Conservation (phyloP, 2,888 invertebrate genomes). For the Rhabditophanes sp. region DNA sequence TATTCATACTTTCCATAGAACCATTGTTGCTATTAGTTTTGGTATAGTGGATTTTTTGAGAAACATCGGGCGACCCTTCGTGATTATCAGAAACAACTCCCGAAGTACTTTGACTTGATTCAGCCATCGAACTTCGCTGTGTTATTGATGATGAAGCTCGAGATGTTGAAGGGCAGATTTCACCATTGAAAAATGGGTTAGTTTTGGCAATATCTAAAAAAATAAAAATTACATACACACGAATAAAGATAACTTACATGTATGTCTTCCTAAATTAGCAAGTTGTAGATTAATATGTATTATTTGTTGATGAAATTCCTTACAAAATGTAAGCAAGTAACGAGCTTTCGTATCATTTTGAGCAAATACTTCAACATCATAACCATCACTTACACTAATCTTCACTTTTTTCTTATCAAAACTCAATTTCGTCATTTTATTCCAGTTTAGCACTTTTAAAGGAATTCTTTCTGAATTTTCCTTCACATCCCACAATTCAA, state of each 20-base stretch:
- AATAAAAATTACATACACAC: too few species aligned
- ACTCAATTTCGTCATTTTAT: conserved; percentile 78
- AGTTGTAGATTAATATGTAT: conserved; percentile 50
- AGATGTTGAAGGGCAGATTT: too few species aligned
- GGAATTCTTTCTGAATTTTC: conserved; percentile 45
- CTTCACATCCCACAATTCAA: conserved; percentile 40
- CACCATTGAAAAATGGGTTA: too few species aligned
- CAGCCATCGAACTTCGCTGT: conserved; percentile 55
- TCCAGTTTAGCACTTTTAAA: conserved; percentile 75
- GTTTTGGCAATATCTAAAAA: too few species aligned
- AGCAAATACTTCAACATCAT: conserved; percentile 66
- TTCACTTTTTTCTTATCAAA: conserved; percentile 91
- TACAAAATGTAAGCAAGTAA: conserved; percentile 67
- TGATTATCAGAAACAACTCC: conserved; percentile 88
- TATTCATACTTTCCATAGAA: too few species aligned
- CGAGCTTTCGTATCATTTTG: conserved; percentile 83
- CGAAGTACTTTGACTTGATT: conserved; percentile 84
- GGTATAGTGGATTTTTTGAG: too few species aligned
- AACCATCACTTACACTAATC: conserved; percentile 55
- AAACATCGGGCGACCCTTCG: too few species aligned
- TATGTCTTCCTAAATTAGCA: too few species aligned
- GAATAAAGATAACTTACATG: too few species aligned
- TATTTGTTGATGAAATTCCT: conserved; percentile 78
- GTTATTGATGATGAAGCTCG: too few species aligned
- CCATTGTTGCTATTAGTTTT: too few species aligned